phyloP scores from a whole-genome alignment of 2,113 vertebrate species.

The Dipodomys ordii region DNA sequence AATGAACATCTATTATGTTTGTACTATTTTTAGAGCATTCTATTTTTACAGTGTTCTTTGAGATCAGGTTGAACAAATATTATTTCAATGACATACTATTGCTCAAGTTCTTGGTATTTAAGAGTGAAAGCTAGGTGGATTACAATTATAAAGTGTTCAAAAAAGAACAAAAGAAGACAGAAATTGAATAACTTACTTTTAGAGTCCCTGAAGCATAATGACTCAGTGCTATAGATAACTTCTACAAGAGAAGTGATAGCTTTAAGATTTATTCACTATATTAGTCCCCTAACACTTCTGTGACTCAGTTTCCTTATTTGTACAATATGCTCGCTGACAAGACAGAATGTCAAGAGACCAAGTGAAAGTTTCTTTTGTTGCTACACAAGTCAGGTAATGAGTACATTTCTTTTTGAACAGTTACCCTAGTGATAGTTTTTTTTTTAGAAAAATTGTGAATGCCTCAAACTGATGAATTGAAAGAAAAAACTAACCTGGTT shows the following conservation, averaged over 20 bases:
- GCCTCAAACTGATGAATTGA: conserved; percentile 28
- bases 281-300: conserved; percentile 35
- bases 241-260: conserved; percentile 45
- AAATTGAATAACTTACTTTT: conserved; percentile 51
- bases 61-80: conserved; percentile 52
- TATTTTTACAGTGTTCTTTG: conserved; percentile 45
- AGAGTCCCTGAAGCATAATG: conserved; percentile 56
- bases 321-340: conserved; percentile 52
- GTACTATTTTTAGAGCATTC: conserved; percentile 38
- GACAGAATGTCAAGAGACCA: conserved; percentile 37
- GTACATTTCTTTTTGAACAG: too few species aligned
- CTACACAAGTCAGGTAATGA: too few species aligned
- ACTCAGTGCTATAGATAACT: conserved; percentile 46
- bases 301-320: conserved; percentile 61
- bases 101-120: conserved; percentile 35
- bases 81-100: conserved; percentile 61
- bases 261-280: conserved; percentile 63
- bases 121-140: conserved; percentile 59
- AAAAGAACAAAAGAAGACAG: conserved; percentile 56
- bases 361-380: background rate
- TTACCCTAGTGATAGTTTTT: too few species aligned
- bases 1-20: conserved; percentile 48
- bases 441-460: conserved; percentile 38
- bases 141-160: conserved; percentile 66
- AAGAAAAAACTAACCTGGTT: conserved; percentile 20